Conservation (phyloP, 1,140 invertebrate genomes). For the Microplitis demolitor region DNA sequence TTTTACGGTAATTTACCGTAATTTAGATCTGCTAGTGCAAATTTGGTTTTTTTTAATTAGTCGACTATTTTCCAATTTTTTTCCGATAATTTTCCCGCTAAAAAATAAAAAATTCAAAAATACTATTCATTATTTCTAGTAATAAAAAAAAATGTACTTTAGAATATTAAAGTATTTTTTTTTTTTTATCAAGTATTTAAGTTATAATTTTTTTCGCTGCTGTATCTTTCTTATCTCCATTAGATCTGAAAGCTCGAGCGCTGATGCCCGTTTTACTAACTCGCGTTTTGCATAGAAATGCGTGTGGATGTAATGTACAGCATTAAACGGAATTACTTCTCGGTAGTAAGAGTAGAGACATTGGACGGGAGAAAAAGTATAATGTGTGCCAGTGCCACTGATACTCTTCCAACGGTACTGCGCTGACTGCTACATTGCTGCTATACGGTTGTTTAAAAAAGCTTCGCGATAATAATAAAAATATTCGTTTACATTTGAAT, state of each 20-base stretch:
- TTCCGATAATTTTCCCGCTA: too few relatives aligned
- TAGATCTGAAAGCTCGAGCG: neutral
- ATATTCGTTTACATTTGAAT: too few relatives aligned
- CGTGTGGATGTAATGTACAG: neutral
- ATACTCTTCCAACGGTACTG: too few relatives aligned
- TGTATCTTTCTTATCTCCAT: neutral
- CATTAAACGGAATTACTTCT: neutral
- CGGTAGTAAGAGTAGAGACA: neutral
- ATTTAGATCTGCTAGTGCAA: too few relatives aligned
- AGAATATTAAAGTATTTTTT: neutral
- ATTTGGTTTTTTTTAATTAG: too few relatives aligned
- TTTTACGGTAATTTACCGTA: too few relatives aligned
- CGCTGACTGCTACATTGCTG: too few relatives aligned
- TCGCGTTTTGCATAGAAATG: slow-evolving; percentile 7
- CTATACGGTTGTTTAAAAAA: too few relatives aligned
- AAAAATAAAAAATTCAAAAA: too few relatives aligned
- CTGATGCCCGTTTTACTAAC: neutral
- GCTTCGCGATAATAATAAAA: too few relatives aligned
- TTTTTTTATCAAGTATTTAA: neutral
- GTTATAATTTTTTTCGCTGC: neutral
- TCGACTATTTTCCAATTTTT: too few relatives aligned
- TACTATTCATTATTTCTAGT: too few relatives aligned
- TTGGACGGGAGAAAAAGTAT: neutral
- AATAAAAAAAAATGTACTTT: neutral
- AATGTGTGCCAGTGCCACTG: neutral